Base-by-base conservation (phyloP, 2,888 invertebrate species). In the Aporophyla lueneburgensis region DNA sequence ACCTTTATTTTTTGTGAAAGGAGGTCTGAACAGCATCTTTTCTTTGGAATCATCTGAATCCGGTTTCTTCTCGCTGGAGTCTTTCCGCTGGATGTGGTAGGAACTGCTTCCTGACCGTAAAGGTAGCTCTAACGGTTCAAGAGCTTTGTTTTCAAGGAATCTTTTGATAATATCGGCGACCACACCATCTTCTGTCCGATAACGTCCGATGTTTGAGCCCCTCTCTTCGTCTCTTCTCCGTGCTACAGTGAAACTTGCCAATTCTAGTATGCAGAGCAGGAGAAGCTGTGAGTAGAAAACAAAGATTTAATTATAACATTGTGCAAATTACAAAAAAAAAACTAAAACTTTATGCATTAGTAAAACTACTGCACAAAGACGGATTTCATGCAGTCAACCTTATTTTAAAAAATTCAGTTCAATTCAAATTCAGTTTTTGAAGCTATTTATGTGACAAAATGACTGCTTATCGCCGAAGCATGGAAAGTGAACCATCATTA, bases 271-370 rank as follows among this genome's bases (percentile, higher is more conserved):
- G 67, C 58, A 76, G n/a, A 81, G 14, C 46, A 76, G 61, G 5
- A 81, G 14, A 21, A 81, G 9, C 81, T 81, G 76, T 24, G 56
- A 66, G 6, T 7, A 59, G 51, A 59, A 40, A 14, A 66, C 40
- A 66, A 51, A 46, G 5, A 33, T 27, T 24, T 4, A 16, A 21
- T 69, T 69, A n/a, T 53, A 12, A 5, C 4, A 16, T 53, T 67
- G 12, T 12, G 0, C 21, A 16, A 21, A 5, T 21, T 6, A 51
- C n/a, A n/a, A n/a, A n/a, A n/a, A n/a, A n/a, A n/a, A n/a, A n/a
- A n/a, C n/a, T 33, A 2, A 33, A 33, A 1, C 33, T 33, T 33
- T 33, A 33, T 33, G 33, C 3, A 33, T 3, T 33, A 33, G 33
- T 33, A 33, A 33, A 33, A 33, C 33, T 33, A 33, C 33, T 33